phyloP scores from a whole-genome alignment of 2,797 vertebrate genomes.

The Pseudochromis fuscus region DNA sequence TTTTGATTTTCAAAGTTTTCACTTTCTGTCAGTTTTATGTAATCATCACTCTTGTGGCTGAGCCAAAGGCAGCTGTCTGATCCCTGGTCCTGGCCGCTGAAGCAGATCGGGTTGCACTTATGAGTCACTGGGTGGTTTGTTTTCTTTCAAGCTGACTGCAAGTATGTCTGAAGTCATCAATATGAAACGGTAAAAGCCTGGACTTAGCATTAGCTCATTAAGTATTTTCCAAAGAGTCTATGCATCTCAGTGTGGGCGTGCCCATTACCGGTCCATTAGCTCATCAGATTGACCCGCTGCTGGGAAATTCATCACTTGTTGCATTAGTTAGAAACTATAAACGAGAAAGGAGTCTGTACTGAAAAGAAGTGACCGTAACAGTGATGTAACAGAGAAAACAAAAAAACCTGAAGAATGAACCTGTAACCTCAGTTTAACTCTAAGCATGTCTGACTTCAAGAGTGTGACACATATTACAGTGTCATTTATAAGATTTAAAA shows the following conservation, averaged over 20 bases:
- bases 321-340: not conserved
- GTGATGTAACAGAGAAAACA: slow-evolving; percentile 1
- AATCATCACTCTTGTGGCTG: not conserved
- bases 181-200: slow-evolving; percentile 15
- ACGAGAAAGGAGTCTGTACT: not conserved
- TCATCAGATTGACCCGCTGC: slow-evolving; percentile 20
- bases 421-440: not conserved
- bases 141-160: slow-evolving; percentile 8
- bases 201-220: slow-evolving; percentile 13
- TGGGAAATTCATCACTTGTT: slow-evolving; percentile 22
- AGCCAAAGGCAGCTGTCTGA: slow-evolving; percentile 5
- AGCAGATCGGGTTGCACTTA: slow-evolving; percentile 17
- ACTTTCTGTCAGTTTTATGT: not conserved
- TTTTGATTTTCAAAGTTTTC: no score
- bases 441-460: not conserved
- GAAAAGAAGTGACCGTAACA: not conserved
- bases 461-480: not conserved
- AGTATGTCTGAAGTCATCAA: slow-evolving; percentile 28
- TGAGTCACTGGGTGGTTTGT: slow-evolving; percentile 40
- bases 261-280: slow-evolving; percentile 19
- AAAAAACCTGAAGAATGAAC: not conserved
- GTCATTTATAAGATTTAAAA: not conserved
- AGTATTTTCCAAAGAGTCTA: slow-evolving; percentile 1
- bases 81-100: not conserved
- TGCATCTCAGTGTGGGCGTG: not conserved